Percentiles rank a stretch among this genome's conserved stretches.
Conservation (phyloP, 2,888 invertebrate genomes). For the Phanerotoma sp. region DNA sequence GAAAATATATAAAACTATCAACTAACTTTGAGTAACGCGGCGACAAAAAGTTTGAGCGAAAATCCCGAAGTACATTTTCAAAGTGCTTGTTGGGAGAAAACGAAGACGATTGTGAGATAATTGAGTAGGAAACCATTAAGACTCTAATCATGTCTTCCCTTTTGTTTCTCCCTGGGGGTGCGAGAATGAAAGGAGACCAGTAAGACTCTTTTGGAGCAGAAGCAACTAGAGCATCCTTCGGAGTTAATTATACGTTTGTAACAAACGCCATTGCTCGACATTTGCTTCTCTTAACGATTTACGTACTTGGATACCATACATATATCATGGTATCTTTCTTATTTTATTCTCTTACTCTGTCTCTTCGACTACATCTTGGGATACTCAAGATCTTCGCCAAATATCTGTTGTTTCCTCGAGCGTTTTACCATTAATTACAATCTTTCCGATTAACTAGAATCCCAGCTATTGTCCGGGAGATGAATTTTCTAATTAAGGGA, state of each 20-base stretch:
- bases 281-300: slow-evolving; percentile 47
- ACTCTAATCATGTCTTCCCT: slow-evolving; percentile 18
- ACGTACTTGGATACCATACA: slow-evolving; percentile 33
- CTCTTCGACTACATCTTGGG: background rate
- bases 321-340: background rate
- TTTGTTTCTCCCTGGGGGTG: slow-evolving; percentile 1
- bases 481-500: slow-evolving; percentile 17
- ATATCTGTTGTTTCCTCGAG: slow-evolving; percentile 37
- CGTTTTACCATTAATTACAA: slow-evolving; percentile 25
- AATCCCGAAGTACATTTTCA: background rate
- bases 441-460: slow-evolving; percentile 31
- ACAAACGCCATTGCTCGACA: slow-evolving; percentile 34
- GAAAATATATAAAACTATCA: background rate
- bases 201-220: slow-evolving; percentile 34
- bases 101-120: slow-evolving; percentile 10
- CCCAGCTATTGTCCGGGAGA: slow-evolving; percentile 11
- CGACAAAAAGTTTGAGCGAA: background rate
- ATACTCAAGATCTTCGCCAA: slow-evolving; percentile 25
- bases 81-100: background rate
- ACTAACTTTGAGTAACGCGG: too few relatives aligned
- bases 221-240: slow-evolving; percentile 43
- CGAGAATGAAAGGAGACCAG: slow-evolving; percentile 13
- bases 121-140: slow-evolving; percentile 22
- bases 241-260: slow-evolving; percentile 46
- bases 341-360: background rate